A percentile compares a stretch with the other conserved stretches of the same genome.
Conservation (phyloP, 1,140 invertebrate genomes). For the Aricia agestis region DNA sequence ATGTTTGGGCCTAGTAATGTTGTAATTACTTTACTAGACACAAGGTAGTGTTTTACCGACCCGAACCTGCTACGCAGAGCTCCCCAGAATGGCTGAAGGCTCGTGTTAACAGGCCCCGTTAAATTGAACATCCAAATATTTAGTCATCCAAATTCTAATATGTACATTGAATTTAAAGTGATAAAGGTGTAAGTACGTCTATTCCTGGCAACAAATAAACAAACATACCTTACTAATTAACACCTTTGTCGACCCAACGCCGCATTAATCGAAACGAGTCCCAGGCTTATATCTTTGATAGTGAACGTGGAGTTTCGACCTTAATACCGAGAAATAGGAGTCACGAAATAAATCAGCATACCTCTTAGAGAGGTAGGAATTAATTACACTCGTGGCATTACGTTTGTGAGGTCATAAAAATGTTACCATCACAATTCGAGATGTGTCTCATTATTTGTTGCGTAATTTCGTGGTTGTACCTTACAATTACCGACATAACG, state of each 20-base stretch:
- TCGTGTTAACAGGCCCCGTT: not conserved
- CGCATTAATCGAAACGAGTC: conserved; percentile 12
- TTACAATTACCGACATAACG: not conserved
- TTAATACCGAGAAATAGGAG: conserved; percentile 21
- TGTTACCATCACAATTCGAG: conserved; percentile 15
- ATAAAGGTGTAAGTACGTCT: conserved; percentile 7
- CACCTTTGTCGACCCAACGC: conserved; percentile 14
- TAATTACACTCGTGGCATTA: conserved; percentile 32
- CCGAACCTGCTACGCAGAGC: not conserved
- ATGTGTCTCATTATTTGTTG: conserved; percentile 1
- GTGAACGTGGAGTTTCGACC: conserved; percentile 17
- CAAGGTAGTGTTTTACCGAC: too few species aligned
- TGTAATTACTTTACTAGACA: too few species aligned
- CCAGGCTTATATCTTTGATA: conserved; percentile 4
- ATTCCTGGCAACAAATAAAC: conserved; percentile 9
- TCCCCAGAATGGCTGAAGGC: not conserved
- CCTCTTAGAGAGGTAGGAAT: conserved; percentile 31
- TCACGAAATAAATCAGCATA: conserved; percentile 18
- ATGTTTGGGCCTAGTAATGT: too few species aligned
- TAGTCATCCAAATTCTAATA: not conserved
- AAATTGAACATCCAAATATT: conserved; percentile 3
- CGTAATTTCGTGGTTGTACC: not conserved
- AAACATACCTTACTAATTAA: conserved; percentile 17
- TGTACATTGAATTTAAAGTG: conserved; percentile 10
- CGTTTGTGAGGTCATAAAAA: conserved; percentile 23